Evolutionary conservation across 53 echinoderm and acorn worm species (phyloP), one percentile per base, ranked within the genome.

Genomic region (Hippasteria phrygiana): DNA sequence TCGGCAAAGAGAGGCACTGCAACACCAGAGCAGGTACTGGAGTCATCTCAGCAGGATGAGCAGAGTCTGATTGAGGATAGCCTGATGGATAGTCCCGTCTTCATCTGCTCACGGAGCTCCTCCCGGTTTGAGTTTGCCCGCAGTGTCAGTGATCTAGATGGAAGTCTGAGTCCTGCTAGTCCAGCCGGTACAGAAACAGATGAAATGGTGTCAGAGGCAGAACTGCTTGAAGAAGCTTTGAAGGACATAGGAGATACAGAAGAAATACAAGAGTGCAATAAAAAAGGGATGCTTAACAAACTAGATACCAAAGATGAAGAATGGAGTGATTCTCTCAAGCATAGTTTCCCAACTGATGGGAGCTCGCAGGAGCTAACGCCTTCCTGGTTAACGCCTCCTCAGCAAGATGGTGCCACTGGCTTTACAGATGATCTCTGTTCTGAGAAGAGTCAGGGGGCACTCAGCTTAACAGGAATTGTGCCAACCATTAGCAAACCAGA

Each of bases 61-160:
- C 90, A 94, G 90, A 96, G 96, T 73, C 77, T 96, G 77, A 96
- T 96, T 53, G 96, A 94, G 81, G 96, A 96, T 73, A 96, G 96
- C 39, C 91, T 96, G 35, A 90, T 95, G 62, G 97, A 97, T 41
- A 97, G 97, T 66, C 97, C 97, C 27, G 93, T 95, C 75, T 97
- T 93, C 69, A 88, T 97, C 53, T 93, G 92, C 69, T 97, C 97
- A 0, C 83, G 97, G 74, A 97, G 99, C 81, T 99, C 99, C 27
- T 99, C 99, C 18, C 85, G 99, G 43, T 99, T 99, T 88, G 99
- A 96, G 37, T 99, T 99, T 94, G 99, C 99, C 5, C 93, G 93
- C 40, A 91, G 87, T 16, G 80, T 90, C 62, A 87, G 93, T 41
- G 92, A 95, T 72, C 90, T 87, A 18, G 93, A 95, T 28, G 92